Evolutionary conservation across 2,797 vertebrate species (phyloP).

Genomic region (Potorous gilbertii): DNA sequence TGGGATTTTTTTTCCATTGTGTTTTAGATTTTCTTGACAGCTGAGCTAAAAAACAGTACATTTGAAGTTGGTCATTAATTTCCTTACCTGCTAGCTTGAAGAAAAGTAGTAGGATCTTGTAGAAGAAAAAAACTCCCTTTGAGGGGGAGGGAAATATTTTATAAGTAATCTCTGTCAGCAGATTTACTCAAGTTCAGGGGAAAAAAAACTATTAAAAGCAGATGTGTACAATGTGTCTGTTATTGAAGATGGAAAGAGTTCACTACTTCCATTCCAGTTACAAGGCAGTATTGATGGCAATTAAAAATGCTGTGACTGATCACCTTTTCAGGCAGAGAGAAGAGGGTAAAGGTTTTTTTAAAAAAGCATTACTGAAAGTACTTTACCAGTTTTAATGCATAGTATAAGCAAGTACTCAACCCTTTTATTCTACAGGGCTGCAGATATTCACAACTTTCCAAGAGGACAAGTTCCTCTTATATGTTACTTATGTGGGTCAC

Average conservation of each 20-base stretch:
- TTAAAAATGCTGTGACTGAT: conserved; percentile 59
- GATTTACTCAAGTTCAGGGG: conserved; percentile 71
- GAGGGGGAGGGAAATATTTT: conserved; percentile 54
- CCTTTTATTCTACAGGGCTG: background rate
- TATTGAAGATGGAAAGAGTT: conserved; percentile 74
- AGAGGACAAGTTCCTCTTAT: conserved; percentile 16
- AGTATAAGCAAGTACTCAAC: background rate
- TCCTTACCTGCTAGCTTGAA: conserved; percentile 42
- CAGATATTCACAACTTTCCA: conserved; percentile 23
- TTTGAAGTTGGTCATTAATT: conserved; percentile 27
- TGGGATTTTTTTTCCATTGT: conserved; percentile 28
- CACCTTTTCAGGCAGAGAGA: conserved; percentile 49
- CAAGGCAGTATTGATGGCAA: conserved; percentile 55
- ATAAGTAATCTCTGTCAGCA: conserved; percentile 70
- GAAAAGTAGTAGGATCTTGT: conserved; percentile 69
- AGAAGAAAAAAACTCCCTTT: conserved; percentile 58
- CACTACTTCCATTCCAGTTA: conserved; percentile 1
- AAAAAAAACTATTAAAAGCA: conserved; percentile 83
- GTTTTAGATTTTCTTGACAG: conserved; percentile 48
- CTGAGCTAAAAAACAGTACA: conserved; percentile 36
- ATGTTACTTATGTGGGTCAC: background rate
- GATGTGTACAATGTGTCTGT: conserved; percentile 79
- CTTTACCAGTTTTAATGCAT: conserved; percentile 10
- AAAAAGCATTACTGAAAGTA: conserved; percentile 60
- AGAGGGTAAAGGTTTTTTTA: conserved; percentile 48